Base-by-base conservation (phyloP, 2,797 vertebrate species). In the Sebastes diaconus region DNA sequence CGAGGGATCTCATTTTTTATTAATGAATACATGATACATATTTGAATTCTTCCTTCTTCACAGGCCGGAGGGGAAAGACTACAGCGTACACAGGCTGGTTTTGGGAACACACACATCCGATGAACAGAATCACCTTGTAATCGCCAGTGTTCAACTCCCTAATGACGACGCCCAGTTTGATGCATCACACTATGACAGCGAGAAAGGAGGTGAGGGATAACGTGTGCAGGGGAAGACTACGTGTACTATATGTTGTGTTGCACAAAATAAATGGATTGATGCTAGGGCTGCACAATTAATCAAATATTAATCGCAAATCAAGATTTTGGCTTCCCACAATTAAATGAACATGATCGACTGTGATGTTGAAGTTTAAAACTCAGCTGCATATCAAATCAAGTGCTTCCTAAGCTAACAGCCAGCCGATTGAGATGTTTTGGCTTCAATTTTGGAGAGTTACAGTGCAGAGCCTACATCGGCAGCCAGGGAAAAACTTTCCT, bases 101-200 rank as follows among this genome's bases (percentile, higher is more conserved):
- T 94, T 99, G 67, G 98, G 98, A 46, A 99, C 98, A 3, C 98
- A 99, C 81, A 99, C 98, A 0, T 99, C 98, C 0, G 98, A 99
- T 88, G 98, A 99, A 32, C 98, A 99, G 80, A 99, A 99, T 84
- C 98, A 99, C 81, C 95, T 99, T 20, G 98, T 99, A 68, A 99
- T 99, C 39, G 98, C 98, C 1, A 99, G 98, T 0, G 98, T 99
- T 80, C 98, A 99, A 86, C 93, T 99, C 71, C 98, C 98, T 10
- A 99, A 99, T 0, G 98, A 99, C 1, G 98, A 99, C 8, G 97
- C 98, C 1, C 98, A 99, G 92, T 99, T 99, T 90, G 98, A 99
- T 88, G 98, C 98, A 1, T 99, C 98, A 0, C 98, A 99, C 93
- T 99, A 99, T 11, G 98, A 99, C 88, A 99, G 98, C 63, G 98